Base-by-base conservation (phyloP, 1,140 invertebrate species). In the Aphidius ervi region DNA sequence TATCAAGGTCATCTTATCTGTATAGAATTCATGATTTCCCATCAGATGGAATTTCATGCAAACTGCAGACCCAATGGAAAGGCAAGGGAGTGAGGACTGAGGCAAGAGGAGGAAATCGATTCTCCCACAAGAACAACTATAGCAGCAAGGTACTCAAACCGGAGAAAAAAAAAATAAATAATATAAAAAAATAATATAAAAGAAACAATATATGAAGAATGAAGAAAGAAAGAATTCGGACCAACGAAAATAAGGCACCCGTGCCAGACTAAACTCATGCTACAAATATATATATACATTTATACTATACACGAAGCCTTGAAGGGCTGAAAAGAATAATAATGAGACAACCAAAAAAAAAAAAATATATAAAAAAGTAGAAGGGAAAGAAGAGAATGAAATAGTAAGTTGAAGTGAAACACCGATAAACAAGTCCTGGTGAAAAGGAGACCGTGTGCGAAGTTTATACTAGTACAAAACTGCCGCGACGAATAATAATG, bases 401-500 rank as follows among this genome's bases (percentile, higher is more conserved):
- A 65, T 65, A 61, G 59, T 61, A 59, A 50, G 58, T 48, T 46
- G 40, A 49, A 65, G 64, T 46, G 43, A 63, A 59, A 63, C 23
- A 31, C 23, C 23, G 23, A 61, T 50, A 43, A 46, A 63, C 46
- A 58, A 60, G 64, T 61, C 54, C 40, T 40, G 52, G 52, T 54
- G 57, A 58, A 58, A 59, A 55, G 55, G 46, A 64, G 46, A 54
- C 60, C 52, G 64, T 61, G 64, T 65, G 59, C 59, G 59, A 65
- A 60, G 48, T 65, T 62, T 53, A 56, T 55, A 37, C 48, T 42
- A 46, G 53, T 61, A 56, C 56, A 62, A 62, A 56, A 55, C 42
- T 49, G 60, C 62, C 62, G 62, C 63, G 63, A 65, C 57, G 60
- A 65, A 59, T 56, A 65, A 62, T 58, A 62, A 62, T 62, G 60